These are phyloP conservation scores for Rissa tridactyla DNA, from an alignment of 2,113 vertebrate species.

Conservation along the genomic window DNA sequence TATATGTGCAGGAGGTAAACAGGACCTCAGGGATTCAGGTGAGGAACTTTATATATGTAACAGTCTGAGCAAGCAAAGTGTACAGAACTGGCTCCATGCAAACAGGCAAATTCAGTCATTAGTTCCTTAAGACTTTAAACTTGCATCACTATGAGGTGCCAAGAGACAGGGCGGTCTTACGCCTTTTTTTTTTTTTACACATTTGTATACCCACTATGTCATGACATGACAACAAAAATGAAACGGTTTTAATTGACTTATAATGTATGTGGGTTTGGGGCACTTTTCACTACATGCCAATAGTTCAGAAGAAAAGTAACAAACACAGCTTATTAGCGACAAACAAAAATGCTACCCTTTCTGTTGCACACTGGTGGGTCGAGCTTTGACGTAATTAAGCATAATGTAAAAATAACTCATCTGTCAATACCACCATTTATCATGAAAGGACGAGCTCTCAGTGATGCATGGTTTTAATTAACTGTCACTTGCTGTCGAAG, in stretches of 20 bases:
- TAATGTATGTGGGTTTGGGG: background rate
- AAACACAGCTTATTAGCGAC: background rate
- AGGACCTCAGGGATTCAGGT: background rate
- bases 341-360: background rate
- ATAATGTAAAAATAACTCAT: background rate
- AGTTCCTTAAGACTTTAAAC: background rate
- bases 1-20: background rate
- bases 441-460: background rate
- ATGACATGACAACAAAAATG: background rate
- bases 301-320: background rate
- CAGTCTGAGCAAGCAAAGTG: background rate
- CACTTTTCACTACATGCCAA: background rate
- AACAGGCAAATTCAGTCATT: background rate
- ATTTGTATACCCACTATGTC: background rate
- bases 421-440: constrained; percentile 7
- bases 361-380: background rate
- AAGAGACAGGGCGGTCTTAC: accelerated
- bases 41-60: background rate
- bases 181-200: background rate
- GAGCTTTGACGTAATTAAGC: background rate
- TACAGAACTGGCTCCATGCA: background rate
- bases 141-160: background rate
- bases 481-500: background rate
- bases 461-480: constrained; percentile 37
- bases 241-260: background rate